These are phyloP conservation scores for Berghia stephanieae DNA, from an alignment of 1,140 invertebrate species.

Conservation along the genomic window DNA sequence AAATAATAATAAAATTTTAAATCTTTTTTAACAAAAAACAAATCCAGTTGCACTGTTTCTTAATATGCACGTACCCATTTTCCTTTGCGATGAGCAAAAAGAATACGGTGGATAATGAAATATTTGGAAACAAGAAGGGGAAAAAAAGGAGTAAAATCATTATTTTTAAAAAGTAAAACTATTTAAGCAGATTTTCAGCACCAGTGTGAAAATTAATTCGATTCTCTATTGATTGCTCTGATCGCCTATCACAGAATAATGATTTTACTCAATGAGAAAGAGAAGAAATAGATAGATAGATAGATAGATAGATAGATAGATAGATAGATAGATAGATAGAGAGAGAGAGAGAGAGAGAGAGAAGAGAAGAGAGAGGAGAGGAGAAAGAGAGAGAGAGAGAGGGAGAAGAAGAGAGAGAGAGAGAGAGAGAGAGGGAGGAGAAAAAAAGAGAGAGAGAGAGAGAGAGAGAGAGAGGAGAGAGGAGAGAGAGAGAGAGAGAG, in stretches of 20 bases:
- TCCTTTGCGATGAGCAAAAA: too few relatives aligned
- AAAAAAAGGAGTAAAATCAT: not conserved
- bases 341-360: slow-evolving; percentile 12
- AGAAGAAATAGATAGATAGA: not conserved
- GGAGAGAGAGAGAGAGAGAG: not conserved
- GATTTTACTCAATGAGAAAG: not conserved
- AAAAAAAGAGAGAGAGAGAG: not conserved
- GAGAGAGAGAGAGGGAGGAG: not conserved
- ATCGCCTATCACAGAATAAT: not conserved
- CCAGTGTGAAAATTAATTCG: not conserved
- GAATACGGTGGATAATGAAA: too few relatives aligned
- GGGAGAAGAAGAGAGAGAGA: not conserved
- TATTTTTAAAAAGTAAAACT: not conserved
- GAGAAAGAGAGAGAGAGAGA: slow-evolving; percentile 14
- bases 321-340: not conserved
- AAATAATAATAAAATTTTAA: too few relatives aligned
- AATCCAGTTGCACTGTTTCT: too few relatives aligned
- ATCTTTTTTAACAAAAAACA: too few relatives aligned
- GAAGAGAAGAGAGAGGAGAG: not conserved
- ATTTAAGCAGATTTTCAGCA: too few relatives aligned
- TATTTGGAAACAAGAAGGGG: too few relatives aligned
- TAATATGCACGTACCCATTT: too few relatives aligned
- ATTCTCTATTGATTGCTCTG: not conserved
- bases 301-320: not conserved
- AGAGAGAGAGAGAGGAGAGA: not conserved